phyloP scores from a whole-genome alignment of 2,797 vertebrate species.

The Microctenopoma lineatum region DNA sequence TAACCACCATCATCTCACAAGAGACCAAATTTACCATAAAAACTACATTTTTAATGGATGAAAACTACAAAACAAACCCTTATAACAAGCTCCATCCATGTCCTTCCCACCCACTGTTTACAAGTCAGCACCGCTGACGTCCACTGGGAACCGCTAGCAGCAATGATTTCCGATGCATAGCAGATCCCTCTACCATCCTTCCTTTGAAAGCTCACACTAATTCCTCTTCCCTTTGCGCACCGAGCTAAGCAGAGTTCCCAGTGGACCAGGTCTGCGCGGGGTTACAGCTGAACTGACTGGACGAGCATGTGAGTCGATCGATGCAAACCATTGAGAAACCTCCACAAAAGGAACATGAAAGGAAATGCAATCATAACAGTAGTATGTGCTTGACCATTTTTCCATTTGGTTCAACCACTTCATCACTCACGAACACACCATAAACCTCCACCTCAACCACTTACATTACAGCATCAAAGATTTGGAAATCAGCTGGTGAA shows the following conservation, averaged over 20 bases:
- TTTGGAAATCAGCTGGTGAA: slow-evolving; percentile 4
- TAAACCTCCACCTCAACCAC: slow-evolving; percentile 16
- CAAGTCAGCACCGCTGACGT: slow-evolving; percentile 59
- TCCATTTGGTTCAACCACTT: slow-evolving; percentile 21
- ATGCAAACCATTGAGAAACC: slow-evolving; percentile 71
- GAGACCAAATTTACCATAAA: slow-evolving; percentile 31
- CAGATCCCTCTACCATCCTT: slow-evolving; percentile 65
- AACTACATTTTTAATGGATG: slow-evolving; percentile 34
- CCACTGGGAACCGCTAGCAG: slow-evolving; percentile 63
- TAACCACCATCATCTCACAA: slow-evolving; percentile 17
- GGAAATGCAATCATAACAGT: slow-evolving; percentile 10
- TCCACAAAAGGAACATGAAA: slow-evolving; percentile 35
- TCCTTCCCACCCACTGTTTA: slow-evolving; percentile 59
- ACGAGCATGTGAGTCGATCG: slow-evolving; percentile 67
- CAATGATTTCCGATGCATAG: slow-evolving; percentile 79
- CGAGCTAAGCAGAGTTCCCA: slow-evolving; percentile 73
- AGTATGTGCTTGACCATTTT: slow-evolving; percentile 13
- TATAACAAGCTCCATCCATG: slow-evolving; percentile 40
- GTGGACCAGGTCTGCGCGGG: slow-evolving; percentile 55
- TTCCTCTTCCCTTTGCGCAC: slow-evolving; percentile 66
- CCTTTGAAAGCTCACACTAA: slow-evolving; percentile 77
- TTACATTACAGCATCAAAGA: background rate
- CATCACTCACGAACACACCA: background rate
- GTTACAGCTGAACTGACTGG: slow-evolving; percentile 65
- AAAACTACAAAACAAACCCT: slow-evolving; percentile 47